Evolutionary conservation across 1,140 invertebrate species (phyloP).

Genomic region (Euwallacea fornicatus): DNA sequence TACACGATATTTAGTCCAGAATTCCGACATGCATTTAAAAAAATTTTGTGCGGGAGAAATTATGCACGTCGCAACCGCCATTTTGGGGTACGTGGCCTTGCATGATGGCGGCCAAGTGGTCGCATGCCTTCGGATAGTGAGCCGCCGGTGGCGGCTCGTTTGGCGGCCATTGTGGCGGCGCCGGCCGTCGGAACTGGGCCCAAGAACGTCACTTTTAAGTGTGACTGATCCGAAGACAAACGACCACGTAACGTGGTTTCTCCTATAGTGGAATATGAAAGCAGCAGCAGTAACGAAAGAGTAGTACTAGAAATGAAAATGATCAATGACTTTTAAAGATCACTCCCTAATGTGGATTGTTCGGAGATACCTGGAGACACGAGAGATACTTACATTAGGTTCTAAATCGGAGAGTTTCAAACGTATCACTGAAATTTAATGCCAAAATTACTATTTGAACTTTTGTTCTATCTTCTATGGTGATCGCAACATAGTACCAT

Average conservation of each 20-base stretch:
- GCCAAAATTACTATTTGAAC: too few relatives aligned
- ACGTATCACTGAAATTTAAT: too few relatives aligned
- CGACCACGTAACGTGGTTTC: constrained; percentile 45
- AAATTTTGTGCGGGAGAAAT: constrained; percentile 70
- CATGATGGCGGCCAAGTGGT: constrained; percentile 54
- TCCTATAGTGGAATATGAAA: constrained; percentile 30
- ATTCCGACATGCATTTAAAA: constrained; percentile 84
- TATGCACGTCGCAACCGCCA: constrained; percentile 55
- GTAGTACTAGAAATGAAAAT: constrained; percentile 39
- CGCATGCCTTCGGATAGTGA: constrained; percentile 49
- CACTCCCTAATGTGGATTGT: constrained; percentile 1
- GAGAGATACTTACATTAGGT: too few relatives aligned
- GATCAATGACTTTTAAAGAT: constrained; percentile 9
- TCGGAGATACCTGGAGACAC: too few relatives aligned
- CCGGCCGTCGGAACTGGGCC: constrained; percentile 48
- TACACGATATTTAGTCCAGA: constrained; percentile 89
- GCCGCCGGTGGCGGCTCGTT: constrained; percentile 46
- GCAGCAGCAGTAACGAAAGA: constrained; percentile 36
- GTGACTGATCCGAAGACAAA: constrained; percentile 52
- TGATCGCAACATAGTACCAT: too few relatives aligned
- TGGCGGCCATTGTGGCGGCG: constrained; percentile 49
- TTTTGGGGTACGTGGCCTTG: constrained; percentile 48
- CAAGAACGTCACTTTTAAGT: constrained; percentile 53
- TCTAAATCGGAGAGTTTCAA: too few relatives aligned
- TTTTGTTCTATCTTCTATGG: too few relatives aligned